A percentile compares a stretch with the other conserved stretches of the same genome.
These are phyloP conservation scores for Rhinoderma darwinii DNA, from an alignment of 2,113 vertebrate genomes.

Conservation along the genomic window DNA sequence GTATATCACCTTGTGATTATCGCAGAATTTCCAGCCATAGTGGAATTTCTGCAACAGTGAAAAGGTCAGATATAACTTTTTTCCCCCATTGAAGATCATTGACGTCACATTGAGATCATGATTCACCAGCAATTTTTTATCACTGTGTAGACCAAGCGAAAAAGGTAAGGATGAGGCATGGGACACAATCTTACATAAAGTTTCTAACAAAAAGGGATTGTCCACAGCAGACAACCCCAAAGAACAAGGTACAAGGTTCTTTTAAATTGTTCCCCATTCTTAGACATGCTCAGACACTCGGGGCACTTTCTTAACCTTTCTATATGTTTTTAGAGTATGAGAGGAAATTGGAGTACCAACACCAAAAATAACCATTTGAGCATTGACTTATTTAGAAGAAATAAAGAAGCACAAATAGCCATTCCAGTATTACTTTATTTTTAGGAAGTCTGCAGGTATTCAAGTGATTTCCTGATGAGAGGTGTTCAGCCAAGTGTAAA, in stretches of 20 bases:
- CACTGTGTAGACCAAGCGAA: not conserved
- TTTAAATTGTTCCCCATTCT: not conserved
- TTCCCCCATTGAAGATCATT: not conserved
- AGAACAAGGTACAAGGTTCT: not conserved
- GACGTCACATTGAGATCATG: not conserved
- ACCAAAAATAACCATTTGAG: not conserved
- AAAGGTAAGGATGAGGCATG: not conserved
- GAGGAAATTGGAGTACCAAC: not conserved
- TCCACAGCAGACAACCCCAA: not conserved
- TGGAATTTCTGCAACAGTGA: not conserved
- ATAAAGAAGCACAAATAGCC: not conserved
- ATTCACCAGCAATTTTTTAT: not conserved
- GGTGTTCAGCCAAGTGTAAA: conserved; percentile 77
- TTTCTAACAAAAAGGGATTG: not conserved
- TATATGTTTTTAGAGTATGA: not conserved
- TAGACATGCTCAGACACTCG: not conserved
- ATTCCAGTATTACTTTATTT: not conserved
- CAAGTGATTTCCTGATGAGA: conserved; percentile 70
- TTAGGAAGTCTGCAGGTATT: conserved; percentile 68
- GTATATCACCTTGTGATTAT: not conserved
- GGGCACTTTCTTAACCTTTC: not conserved
- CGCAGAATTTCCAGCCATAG: not conserved
- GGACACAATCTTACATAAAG: not conserved
- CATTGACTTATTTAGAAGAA: not conserved
- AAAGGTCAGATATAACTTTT: not conserved